Evolutionary conservation across 2,888 invertebrate genomes (phyloP), one percentile per base, ranked within the genome.

Genomic region (Apamea anceps): DNA sequence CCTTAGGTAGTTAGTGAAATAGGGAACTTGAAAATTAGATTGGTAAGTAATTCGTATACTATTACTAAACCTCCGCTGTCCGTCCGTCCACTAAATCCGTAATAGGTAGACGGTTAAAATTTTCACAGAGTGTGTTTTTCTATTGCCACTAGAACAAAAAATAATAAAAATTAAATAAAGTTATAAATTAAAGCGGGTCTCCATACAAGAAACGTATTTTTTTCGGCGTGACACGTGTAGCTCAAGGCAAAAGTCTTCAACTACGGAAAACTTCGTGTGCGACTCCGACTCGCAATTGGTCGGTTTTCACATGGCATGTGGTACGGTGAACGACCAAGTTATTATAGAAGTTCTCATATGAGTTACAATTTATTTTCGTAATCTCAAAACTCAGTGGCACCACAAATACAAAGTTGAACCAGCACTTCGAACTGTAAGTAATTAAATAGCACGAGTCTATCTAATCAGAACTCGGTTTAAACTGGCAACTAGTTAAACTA

Each of bases 381-480:
- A 73, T 83, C 28, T 54, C 45, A 42, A 71, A 78, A 76, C 63
- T 66, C 62, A 73, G 54, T 57, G 4, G 25, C 25, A 63, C 67
- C 48, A 71, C 80, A 77, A 82, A 83, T 73, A 84, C 85, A 79
- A 54, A 79, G 73, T 68, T 73, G 62, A 77, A 73, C 32, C 73
- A 79, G 70, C 65, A 77, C 70, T 77, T 82, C 63, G 37, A 85
- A 83, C 72, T 82, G 80, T 79, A 77, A 74, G 78, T 89, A 86
- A 89, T 89, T 86, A 84, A 80, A 82, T 84, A 87, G 87, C 80
- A 80, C 87, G 89, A 88, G 86, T 89, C 87, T 89, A 94, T 90
- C 91, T 90, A 93, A 93, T 93, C 90, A 89, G 84, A 90, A 87
- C 85, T 89, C 81, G 77, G 82, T 88, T 90, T 78, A 82, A 90